These are phyloP conservation scores for Urophycis tenuis DNA, from an alignment of 2,797 vertebrate genomes.

Conservation along the genomic window DNA sequence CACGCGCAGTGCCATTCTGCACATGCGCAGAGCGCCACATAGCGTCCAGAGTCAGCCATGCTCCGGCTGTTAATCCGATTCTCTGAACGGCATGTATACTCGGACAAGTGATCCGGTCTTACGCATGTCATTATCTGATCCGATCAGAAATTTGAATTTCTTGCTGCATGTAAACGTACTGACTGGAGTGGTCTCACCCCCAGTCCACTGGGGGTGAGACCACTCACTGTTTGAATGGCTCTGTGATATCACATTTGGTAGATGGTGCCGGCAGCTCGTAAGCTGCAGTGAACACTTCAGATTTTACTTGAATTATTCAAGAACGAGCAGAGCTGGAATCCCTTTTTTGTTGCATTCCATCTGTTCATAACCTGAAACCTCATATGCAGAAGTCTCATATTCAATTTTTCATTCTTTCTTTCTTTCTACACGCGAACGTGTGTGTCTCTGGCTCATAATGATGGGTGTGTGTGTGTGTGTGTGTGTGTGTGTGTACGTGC, in stretches of 20 bases:
- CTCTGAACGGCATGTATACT: too few species aligned
- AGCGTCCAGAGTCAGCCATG: too few species aligned
- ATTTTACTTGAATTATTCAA: constrained; percentile 17
- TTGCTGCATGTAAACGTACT: too few species aligned
- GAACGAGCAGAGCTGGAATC: constrained; percentile 33
- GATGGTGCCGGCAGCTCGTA: constrained; percentile 36
- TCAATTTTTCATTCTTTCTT: neutral
- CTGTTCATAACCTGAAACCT: constrained; percentile 26
- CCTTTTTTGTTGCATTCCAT: constrained; percentile 31
- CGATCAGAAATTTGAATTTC: too few species aligned
- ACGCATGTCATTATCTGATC: too few species aligned
- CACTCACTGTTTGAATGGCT: neutral
- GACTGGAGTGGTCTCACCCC: too few species aligned
- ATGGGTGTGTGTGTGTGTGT: constrained; percentile 9
- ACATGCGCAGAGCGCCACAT: too few species aligned
- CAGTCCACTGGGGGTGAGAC: too few species aligned
- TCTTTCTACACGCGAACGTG: constrained; percentile 1
- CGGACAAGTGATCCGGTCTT: too few species aligned
- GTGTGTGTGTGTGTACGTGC: neutral
- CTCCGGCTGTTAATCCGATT: too few species aligned
- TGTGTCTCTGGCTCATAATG: constrained; percentile 14
- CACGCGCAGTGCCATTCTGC: too few species aligned
- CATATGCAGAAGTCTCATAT: neutral
- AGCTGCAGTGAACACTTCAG: constrained; percentile 29
- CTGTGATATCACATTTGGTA: constrained; percentile 25